Evolutionary conservation across 2,113 vertebrate species (phyloP), one percentile per base, ranked within the genome.

Genomic region (crab-eating macaque (Macaca fascicularis)): DNA sequence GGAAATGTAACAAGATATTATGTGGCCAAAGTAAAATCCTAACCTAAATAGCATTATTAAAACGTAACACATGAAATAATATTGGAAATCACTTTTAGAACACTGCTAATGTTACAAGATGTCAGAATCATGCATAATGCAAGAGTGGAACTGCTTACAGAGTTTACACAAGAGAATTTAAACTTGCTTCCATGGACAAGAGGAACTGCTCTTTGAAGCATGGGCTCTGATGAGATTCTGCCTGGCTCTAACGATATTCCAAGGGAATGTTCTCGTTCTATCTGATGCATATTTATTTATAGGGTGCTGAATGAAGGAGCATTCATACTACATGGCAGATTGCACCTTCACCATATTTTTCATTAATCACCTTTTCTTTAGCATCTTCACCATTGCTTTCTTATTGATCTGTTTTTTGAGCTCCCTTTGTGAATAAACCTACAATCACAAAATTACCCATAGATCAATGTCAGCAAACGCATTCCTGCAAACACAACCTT

Each of bases 121-220:
- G 96, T 97, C 96, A 96, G 96, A 93, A 57, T 92, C 97, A 97
- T 97, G 88, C 94, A 97, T 97, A 96, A 97, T 97, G 95, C 97
- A 98, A 45, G 80, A 96, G 78, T 78, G 81, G 50, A 69, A 92
- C 90, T 97, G 85, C 92, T 95, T 94, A 83, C 79, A 86, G 90
- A 67, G 80, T 96, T 96, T 95, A 92, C 90, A 94, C 84, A 52
- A 69, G 98, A 96, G 96, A 96, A 85, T 97, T 97, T 92, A 94
- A 85, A 96, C 92, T 97, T 90, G 93, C 85, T 97, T 74, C 96
- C 70, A 9, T 94, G 94, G 96, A 97, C 84, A 50, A 13, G 78
- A 97, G 78, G 52, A 94, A 67, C 87, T 91, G 84, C 82, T 96
- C 84, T 97, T 95, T 97, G 96, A 97, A 97, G 96, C 92, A 70